Base-by-base conservation (phyloP, 2,888 invertebrate genomes). In the Flexamia atlantica region DNA sequence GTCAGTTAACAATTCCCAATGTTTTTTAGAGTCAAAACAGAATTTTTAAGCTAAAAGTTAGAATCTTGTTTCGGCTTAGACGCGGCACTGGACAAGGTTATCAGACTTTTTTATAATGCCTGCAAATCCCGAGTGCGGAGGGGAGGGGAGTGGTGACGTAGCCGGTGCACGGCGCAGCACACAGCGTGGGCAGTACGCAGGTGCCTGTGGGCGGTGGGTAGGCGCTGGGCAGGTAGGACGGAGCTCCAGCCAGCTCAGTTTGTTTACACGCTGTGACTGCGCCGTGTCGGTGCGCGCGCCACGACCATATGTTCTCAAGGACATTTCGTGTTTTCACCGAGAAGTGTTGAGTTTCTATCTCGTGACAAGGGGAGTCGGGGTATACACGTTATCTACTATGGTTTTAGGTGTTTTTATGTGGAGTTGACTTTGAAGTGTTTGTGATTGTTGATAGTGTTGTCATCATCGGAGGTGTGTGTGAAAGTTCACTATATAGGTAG, bases 241-340 rank as follows among this genome's bases (percentile, higher is more conserved):
- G n/a, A 23, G 23, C 53, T n/a, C 53, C 53, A 53, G 53, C 53
- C 72, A 0, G 72, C 72, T 72, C 72, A 72, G 72, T 72, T 72
- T 72, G 72, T 72, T 72, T 72, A 72, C 72, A 5, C 10, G 10
- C 72, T 12, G 72, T 23, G 72, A 20, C 40, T n/a, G 72, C 40
- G 72, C 42, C 1, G 23, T 7, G 72, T 72, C 72, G 72, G 40
- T 72, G 72, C 40, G 64, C 40, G 40, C 23, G 40, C 40, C 36
- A 1, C 72, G 72, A 72, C 42, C 64, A 64, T 64, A 64, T 64
- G 64, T 64, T 64, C 64, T 64, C 64, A 64, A 64, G 64, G 64
- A 25, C 64, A 64, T 64, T 7, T 25, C 28, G 25, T 64, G 64
- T 64, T 64, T 64, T 30, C 14, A 28, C 28, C 28, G 9, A 2